These are phyloP conservation scores for Taenioides sp. DNA, from an alignment of 2,797 vertebrate genomes.

Conservation along the genomic window DNA sequence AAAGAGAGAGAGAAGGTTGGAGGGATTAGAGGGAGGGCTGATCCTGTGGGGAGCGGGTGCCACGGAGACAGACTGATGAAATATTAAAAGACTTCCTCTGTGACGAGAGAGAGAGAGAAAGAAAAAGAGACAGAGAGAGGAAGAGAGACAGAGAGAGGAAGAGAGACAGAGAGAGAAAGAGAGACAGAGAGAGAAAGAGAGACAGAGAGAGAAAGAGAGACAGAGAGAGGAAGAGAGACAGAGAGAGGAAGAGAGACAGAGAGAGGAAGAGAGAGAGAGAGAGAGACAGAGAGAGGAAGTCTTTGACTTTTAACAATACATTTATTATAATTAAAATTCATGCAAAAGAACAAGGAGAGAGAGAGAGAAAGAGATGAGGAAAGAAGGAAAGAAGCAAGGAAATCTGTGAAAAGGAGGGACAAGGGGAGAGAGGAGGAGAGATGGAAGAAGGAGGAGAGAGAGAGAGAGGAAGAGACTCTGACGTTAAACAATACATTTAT, in stretches of 20 bases:
- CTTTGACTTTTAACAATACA: no score
- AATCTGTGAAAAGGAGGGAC: no score
- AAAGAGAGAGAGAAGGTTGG: background rate
- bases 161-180: no score
- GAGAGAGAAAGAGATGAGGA: background rate
- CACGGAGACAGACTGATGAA: slow-evolving; percentile 57
- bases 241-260: background rate
- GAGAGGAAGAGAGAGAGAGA: background rate
- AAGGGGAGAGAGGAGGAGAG: background rate
- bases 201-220: no score
- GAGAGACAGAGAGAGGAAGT: background rate
- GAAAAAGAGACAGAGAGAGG: background rate
- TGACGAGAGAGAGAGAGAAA: slow-evolving; percentile 9
- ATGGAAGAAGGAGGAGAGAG: background rate
- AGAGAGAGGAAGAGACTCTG: background rate
- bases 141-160: background rate
- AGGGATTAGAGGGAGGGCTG: background rate
- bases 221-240: slow-evolving; percentile 1
- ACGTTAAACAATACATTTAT: no score
- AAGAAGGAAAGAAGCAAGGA: background rate
- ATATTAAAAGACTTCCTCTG: slow-evolving; percentile 60
- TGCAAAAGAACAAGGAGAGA: background rate
- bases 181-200: background rate
- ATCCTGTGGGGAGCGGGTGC: slow-evolving; percentile 64
- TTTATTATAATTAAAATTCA: no score